Evolutionary conservation across 2,888 invertebrate species (phyloP).

Genomic region (Tholera decimalis): DNA sequence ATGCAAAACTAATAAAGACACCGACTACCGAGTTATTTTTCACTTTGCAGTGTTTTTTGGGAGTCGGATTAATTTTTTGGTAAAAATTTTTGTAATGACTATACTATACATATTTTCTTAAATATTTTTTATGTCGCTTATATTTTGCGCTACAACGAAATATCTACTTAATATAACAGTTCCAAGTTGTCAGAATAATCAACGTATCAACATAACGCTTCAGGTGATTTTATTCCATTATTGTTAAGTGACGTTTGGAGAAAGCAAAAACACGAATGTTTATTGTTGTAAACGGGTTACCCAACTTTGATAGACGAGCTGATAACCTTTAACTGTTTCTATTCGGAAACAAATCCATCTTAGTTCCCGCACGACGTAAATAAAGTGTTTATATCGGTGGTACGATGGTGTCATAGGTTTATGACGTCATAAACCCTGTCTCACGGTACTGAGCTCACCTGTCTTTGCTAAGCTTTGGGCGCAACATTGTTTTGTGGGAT

Average conservation of each 20-base stretch:
- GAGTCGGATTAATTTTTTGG: too few relatives aligned
- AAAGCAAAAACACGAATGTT: slow-evolving; percentile 17
- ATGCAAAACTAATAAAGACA: too few relatives aligned
- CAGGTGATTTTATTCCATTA: neutral
- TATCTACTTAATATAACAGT: neutral
- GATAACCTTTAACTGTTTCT: slow-evolving; percentile 37
- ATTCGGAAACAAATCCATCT: slow-evolving; percentile 56
- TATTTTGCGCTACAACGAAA: too few relatives aligned
- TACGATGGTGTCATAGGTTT: slow-evolving; percentile 62
- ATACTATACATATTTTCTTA: too few relatives aligned
- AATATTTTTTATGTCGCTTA: too few relatives aligned
- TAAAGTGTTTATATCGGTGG: slow-evolving; percentile 48
- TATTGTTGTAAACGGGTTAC: slow-evolving; percentile 11
- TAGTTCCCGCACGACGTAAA: slow-evolving; percentile 46
- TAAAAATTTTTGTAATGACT: too few relatives aligned
- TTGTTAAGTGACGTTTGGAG: neutral
- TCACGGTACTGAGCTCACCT: slow-evolving; percentile 61
- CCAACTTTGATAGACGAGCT: slow-evolving; percentile 17
- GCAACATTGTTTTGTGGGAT: slow-evolving; percentile 17
- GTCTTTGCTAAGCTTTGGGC: slow-evolving; percentile 50
- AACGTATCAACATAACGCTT: neutral
- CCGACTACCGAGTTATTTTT: too few relatives aligned
- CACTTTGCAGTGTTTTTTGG: too few relatives aligned
- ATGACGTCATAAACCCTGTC: slow-evolving; percentile 68
- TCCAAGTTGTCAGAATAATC: neutral